phyloP scores from a whole-genome alignment of 1,140 invertebrate genomes.

The Thaumetopoea pityocampa region DNA sequence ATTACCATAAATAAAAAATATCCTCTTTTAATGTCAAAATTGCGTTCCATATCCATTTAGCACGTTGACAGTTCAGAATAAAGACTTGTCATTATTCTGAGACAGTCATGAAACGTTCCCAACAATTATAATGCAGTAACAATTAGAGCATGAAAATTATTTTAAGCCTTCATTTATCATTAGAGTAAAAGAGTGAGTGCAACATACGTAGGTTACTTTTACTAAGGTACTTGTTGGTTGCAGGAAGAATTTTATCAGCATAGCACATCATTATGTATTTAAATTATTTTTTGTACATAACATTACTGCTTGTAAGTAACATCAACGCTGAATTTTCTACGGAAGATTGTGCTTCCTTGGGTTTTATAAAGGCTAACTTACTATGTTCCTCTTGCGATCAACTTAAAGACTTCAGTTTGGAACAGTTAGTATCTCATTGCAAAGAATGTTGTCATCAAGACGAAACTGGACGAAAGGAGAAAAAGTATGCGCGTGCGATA shows the following conservation, averaged over 20 bases:
- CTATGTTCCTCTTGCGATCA: conserved; percentile 93
- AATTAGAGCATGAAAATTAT: too few relatives aligned
- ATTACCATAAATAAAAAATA: too few relatives aligned
- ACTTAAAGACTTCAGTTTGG: conserved; percentile 86
- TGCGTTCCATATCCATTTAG: conserved; percentile 1
- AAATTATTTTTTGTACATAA: conserved; percentile 15
- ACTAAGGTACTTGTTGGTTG: too few relatives aligned
- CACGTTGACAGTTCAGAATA: background rate
- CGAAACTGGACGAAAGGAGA: conserved; percentile 78
- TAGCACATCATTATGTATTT: conserved; percentile 7
- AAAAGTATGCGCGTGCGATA: conserved; percentile 89
- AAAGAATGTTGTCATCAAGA: conserved; percentile 83
- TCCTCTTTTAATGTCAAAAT: background rate
- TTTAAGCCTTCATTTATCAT: too few relatives aligned
- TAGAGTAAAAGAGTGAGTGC: too few relatives aligned
- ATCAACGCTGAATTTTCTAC: conserved; percentile 79
- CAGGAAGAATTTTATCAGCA: conserved; percentile 1
- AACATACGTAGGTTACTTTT: too few relatives aligned
- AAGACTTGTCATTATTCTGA: background rate
- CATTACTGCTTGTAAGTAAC: conserved; percentile 7
- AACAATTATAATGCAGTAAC: too few relatives aligned
- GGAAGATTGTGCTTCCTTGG: conserved; percentile 90
- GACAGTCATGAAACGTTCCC: too few relatives aligned
- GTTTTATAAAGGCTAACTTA: conserved; percentile 91
- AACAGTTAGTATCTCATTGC: conserved; percentile 83